Evolutionary conservation across 2,888 invertebrate species (phyloP), one percentile per base, ranked within the genome.

Genomic region (Podotricha telesiphe): DNA sequence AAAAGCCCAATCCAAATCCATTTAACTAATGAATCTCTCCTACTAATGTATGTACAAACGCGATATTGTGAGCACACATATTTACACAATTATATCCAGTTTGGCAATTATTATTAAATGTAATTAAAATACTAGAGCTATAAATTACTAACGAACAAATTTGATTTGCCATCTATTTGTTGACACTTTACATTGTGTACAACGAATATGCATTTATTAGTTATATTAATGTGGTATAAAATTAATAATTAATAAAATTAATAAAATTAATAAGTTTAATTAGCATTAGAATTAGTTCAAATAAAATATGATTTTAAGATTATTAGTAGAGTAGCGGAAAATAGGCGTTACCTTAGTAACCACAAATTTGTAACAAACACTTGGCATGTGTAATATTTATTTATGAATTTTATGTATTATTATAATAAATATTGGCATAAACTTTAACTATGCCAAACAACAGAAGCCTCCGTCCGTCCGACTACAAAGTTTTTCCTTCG

Each of bases 71-170:
- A n/a, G n/a, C n/a, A n/a, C n/a, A n/a, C n/a, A n/a, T n/a, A n/a
- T n/a, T n/a, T n/a, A 28, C 42, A 42, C 17, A 59, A 59, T 20
- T 45, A n/a, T 53, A 58, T 22, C n/a, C 22, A 22, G 28, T 59
- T 59, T 59, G 59, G 22, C 10, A 45, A n/a, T n/a, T n/a, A 59
- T 59, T 59, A 42, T 42, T 42, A 59, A 59, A 59, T 42, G 22
- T 42, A n/a, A 59, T 59, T 59, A 45, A 45, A 28, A 45, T 28
- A 45, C n/a, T 28, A 59, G 22, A n/a, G n/a, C 59, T 28, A 45
- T 45, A 28, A 45, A 45, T 42, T 59, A 59, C 59, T 59, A 45
- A 45, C 59, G 10, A 45, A 22, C 22, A 11, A 11, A 17, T 59
- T 59, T 45, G 59, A 59, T 59, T 59, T 17, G 59, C 28, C 10